These are phyloP conservation scores for Calameuta idolon DNA, from an alignment of 2,888 invertebrate genomes.

Conservation along the genomic window DNA sequence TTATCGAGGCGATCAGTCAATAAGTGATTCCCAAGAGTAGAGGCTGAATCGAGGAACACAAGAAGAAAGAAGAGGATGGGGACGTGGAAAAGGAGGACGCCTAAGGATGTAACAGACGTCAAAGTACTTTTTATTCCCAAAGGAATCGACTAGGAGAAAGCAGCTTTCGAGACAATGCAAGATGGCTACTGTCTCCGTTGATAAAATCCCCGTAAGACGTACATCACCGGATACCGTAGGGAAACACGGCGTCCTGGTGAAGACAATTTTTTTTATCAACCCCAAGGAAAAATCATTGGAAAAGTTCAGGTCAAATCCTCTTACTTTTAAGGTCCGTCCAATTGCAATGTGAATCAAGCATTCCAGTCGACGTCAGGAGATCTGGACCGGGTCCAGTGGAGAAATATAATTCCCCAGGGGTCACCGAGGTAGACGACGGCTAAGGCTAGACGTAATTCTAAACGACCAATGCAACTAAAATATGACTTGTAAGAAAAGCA, in stretches of 20 bases:
- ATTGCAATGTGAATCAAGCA: neutral
- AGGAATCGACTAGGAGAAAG: neutral
- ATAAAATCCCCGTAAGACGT: neutral
- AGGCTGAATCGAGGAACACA: neutral
- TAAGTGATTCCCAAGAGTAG: slow-evolving; percentile 18
- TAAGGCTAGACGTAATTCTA: neutral
- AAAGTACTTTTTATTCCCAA: neutral
- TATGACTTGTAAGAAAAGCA: neutral
- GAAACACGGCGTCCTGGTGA: neutral
- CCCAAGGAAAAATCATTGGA: neutral
- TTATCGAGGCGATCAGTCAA: slow-evolving; percentile 24
- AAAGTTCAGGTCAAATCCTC: neutral
- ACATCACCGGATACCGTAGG: neutral
- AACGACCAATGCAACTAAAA: neutral
- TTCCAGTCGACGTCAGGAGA: neutral
- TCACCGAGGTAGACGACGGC: neutral
- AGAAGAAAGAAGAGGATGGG: neutral
- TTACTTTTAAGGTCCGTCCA: neutral
- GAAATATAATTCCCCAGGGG: neutral
- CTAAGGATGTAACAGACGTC: neutral
- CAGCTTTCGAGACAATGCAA: neutral
- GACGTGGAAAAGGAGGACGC: neutral
- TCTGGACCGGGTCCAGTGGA: neutral
- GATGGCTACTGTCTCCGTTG: neutral
- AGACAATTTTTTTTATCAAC: neutral